Base-by-base conservation (phyloP, 2,888 invertebrate genomes). In the Mayetiola destructor region DNA sequence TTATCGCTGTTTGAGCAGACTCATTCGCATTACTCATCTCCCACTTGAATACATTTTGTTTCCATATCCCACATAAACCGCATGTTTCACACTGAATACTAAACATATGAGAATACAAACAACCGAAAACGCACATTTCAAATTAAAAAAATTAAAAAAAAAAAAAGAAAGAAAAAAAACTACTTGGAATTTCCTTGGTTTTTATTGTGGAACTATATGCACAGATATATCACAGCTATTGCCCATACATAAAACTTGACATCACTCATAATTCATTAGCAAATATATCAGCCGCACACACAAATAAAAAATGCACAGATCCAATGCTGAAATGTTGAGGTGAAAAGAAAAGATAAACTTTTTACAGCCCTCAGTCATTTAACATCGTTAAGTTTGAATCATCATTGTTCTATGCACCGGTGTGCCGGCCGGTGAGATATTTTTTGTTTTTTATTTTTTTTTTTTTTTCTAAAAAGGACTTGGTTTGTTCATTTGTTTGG, bases 1-100 rank as follows among this genome's bases (percentile, higher is more conserved):
- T 48, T 48, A 48, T 48, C 48, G 48, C 48, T 48, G 48, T 48
- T 48, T 48, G 48, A 48, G 48, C 48, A 48, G 48, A 27, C 48
- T 48, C 48, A 48, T 48, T 48, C 48, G 29, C 48, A 48, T 48
- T 27, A 48, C 27, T 48, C 48, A 48, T 48, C 48, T 48, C 48
- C 48, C 48, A 48, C 48, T 48, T 48, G 48, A 48, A 48, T 27
- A 48, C 16, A n/a, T 48, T 23, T n/a, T n/a, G n/a, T 23, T 27
- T n/a, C 48, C 48, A 48, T 48, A 48, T n/a, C 27, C 48, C 48
- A 48, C 48, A 48, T 48, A 23, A 42, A 23, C n/a, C n/a, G n/a
- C 48, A 48, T 48, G 27, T n/a, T n/a, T 27, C 48, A 48, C 48
- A 48, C 27, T 27, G 23, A 23, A n/a, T 42, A 42, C 12, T 23